Evolutionary conservation across 2,113 vertebrate species (phyloP).

Genomic region (Neomonachus schauinslandi): DNA sequence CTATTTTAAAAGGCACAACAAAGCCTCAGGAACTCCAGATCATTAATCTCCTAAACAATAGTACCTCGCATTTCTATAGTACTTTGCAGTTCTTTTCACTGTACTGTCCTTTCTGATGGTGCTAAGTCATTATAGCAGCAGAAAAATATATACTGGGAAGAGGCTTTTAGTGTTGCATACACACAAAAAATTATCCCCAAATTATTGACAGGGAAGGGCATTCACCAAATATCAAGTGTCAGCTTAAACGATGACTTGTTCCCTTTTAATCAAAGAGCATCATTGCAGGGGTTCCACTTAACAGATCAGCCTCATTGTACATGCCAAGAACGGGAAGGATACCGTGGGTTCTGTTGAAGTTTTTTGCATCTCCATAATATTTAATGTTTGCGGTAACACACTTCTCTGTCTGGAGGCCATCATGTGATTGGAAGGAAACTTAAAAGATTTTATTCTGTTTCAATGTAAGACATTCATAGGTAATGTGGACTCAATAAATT

Average conservation of each 20-base stretch:
- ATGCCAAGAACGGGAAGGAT: not conserved
- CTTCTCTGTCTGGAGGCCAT: not conserved
- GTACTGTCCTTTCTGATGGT: not conserved
- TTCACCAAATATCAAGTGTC: not conserved
- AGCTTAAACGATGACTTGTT: not conserved
- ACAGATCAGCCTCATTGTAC: not conserved
- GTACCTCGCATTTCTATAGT: not conserved
- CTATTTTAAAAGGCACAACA: not conserved
- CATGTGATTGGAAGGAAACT: not conserved
- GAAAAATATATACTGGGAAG: not conserved
- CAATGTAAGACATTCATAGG: not conserved
- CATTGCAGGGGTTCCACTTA: not conserved
- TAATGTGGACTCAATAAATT: not conserved
- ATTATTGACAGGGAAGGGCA: not conserved
- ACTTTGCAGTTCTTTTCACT: not conserved
- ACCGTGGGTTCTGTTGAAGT: accelerated
- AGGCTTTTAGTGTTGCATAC: not conserved
- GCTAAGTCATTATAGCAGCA: not conserved
- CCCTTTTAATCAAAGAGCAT: not conserved
- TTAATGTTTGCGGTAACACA: not conserved
- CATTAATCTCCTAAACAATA: not conserved
- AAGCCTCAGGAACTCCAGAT: not conserved
- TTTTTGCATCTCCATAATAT: not conserved
- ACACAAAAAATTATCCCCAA: not conserved
- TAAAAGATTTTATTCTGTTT: not conserved